Percentiles rank a stretch among this genome's conserved stretches.
phyloP scores from a whole-genome alignment of 2,113 vertebrate genomes.

The Turdus rufiventris region DNA sequence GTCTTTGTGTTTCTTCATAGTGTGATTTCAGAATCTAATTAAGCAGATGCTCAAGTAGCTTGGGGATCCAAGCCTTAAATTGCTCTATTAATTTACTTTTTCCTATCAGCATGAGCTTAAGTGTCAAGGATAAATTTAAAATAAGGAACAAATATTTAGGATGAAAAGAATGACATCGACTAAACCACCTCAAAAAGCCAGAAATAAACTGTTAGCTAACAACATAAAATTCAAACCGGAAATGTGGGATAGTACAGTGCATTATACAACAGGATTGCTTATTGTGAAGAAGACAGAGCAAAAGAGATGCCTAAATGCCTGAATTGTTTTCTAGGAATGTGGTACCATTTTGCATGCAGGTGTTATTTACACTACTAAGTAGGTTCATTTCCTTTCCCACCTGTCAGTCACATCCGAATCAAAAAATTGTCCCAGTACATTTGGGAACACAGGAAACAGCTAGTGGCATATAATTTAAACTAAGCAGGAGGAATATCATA shows the following conservation, averaged over 20 bases:
- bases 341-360: neutral
- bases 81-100: neutral
- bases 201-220: neutral
- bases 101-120: neutral
- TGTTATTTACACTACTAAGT: neutral
- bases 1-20: neutral
- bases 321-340: neutral
- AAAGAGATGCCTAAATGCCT: neutral
- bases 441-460: neutral
- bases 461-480: neutral
- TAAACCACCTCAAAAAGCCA: neutral
- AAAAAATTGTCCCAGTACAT: neutral
- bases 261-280: neutral
- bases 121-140: neutral
- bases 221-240: neutral
- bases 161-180: neutral
- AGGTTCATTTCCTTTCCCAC: neutral
- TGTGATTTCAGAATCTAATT: conserved; percentile 29
- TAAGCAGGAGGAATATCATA: neutral
- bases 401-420: neutral
- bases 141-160: conserved; percentile 1
- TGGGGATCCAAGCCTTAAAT: neutral
- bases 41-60: conserved; percentile 13
- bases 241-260: neutral
- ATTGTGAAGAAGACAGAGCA: neutral